These are phyloP conservation scores for Paedocypris sp. DNA, from an alignment of 2,113 vertebrate genomes.

Conservation along the genomic window DNA sequence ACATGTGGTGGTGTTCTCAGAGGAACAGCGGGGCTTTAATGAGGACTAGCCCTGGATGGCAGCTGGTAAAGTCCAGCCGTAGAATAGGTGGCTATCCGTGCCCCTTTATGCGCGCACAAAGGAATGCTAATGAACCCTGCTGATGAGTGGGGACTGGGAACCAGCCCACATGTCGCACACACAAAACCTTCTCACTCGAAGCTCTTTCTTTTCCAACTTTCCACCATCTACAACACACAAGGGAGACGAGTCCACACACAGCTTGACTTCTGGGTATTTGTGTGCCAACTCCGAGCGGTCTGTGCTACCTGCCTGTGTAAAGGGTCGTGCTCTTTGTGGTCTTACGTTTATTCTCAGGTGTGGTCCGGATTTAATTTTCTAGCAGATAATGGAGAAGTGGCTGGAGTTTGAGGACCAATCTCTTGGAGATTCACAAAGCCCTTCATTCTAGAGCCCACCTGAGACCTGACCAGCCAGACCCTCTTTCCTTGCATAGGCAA, in stretches of 20 bases:
- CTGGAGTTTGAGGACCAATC: slow-evolving; percentile 16
- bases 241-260: slow-evolving; percentile 10
- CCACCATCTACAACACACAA: slow-evolving; percentile 32
- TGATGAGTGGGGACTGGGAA: slow-evolving; percentile 93
- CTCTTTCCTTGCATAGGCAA: background rate
- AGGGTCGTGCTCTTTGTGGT: background rate
- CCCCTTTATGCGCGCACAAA: slow-evolving; percentile 93
- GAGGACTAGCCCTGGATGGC: slow-evolving; percentile 90
- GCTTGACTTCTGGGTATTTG: background rate
- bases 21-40: slow-evolving; percentile 92
- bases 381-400: background rate
- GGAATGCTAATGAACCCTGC: slow-evolving; percentile 97
- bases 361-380: background rate
- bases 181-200: slow-evolving; percentile 24
- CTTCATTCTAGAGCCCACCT: slow-evolving; percentile 27
- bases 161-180: slow-evolving; percentile 86
- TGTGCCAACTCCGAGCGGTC: too few species aligned
- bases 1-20: slow-evolving; percentile 99
- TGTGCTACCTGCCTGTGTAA: too few species aligned
- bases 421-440: slow-evolving; percentile 22
- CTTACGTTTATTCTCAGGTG: background rate
- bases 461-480: slow-evolving; percentile 9
- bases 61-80: slow-evolving; percentile 96
- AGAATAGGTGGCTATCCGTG: slow-evolving; percentile 79
- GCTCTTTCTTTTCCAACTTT: slow-evolving; percentile 19